Evolutionary conservation across 2,113 vertebrate genomes (phyloP).

Genomic region (Mesoclemmys tuberculata): DNA sequence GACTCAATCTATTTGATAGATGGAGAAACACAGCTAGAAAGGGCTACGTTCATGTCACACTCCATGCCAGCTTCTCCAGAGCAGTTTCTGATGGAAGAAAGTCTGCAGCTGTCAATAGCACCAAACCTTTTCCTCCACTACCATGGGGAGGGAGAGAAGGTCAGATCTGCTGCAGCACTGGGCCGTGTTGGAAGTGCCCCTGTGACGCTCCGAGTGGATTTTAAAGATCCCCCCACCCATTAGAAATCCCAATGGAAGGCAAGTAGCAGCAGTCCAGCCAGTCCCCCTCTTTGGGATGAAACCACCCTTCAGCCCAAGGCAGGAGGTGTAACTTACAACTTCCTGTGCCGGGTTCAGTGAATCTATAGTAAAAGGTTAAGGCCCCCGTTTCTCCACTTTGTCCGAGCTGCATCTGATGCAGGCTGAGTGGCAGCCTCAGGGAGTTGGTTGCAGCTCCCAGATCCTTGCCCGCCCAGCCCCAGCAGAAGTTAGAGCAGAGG

Average conservation of each 20-base stretch:
- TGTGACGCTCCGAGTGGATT: not conserved
- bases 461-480: slow-evolving; percentile 22
- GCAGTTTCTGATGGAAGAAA: slow-evolving; percentile 53
- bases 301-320: slow-evolving; percentile 10
- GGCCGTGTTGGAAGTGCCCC: not conserved
- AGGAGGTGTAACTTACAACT: slow-evolving; percentile 32
- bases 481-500: slow-evolving; percentile 35
- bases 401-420: not conserved
- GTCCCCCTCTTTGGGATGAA: not conserved
- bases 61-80: slow-evolving; percentile 49
- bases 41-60: slow-evolving; percentile 54
- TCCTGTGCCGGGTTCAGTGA: slow-evolving; percentile 20
- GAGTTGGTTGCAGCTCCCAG: not conserved
- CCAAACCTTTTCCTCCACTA: not conserved
- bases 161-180: not conserved
- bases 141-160: not conserved
- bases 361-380: not conserved
- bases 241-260: not conserved
- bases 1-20: slow-evolving; percentile 51
- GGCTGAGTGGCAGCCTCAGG: not conserved
- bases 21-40: slow-evolving; percentile 15
- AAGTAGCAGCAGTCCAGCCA: not conserved
- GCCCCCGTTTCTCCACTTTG: not conserved
- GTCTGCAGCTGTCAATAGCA: not conserved
- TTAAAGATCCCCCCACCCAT: not conserved